Evolutionary conservation across 2,888 invertebrate species (phyloP).

Genomic region (Ligdia adustata): DNA sequence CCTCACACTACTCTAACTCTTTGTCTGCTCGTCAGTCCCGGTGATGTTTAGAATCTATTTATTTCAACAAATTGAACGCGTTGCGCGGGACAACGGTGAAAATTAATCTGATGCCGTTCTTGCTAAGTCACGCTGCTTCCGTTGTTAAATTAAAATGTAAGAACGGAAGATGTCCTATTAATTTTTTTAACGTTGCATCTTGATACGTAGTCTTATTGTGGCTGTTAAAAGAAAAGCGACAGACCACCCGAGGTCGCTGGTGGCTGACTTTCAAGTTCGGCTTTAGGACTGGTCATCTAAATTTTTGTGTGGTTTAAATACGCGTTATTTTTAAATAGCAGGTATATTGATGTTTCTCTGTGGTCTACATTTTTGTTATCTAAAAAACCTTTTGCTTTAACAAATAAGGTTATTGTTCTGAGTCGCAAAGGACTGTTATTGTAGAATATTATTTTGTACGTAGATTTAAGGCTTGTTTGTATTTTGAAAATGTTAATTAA

Average conservation of each 20-base stretch:
- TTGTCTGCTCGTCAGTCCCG: slow-evolving; percentile 56
- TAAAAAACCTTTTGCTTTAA: too few species aligned
- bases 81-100: slow-evolving; percentile 55
- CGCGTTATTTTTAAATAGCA: neutral
- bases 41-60: slow-evolving; percentile 62
- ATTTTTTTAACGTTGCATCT: slow-evolving; percentile 47
- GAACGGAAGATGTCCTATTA: slow-evolving; percentile 67
- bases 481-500: slow-evolving; percentile 18
- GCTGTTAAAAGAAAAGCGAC: slow-evolving; percentile 48
- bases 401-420: too few species aligned
- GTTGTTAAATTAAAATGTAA: slow-evolving; percentile 72
- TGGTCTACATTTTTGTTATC: too few species aligned
- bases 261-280: slow-evolving; percentile 46
- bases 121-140: slow-evolving; percentile 78
- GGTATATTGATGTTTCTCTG: too few species aligned
- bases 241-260: slow-evolving; percentile 55
- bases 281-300: slow-evolving; percentile 36
- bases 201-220: slow-evolving; percentile 44
- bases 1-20: slow-evolving; percentile 46
- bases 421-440: too few species aligned
- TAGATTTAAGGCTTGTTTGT: neutral
- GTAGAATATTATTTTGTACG: neutral
- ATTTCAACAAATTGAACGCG: slow-evolving; percentile 57
- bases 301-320: slow-evolving; percentile 1
- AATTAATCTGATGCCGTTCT: slow-evolving; percentile 75